phyloP scores from a whole-genome alignment of 2,797 vertebrate species.

The Dermochelys coriacea region DNA sequence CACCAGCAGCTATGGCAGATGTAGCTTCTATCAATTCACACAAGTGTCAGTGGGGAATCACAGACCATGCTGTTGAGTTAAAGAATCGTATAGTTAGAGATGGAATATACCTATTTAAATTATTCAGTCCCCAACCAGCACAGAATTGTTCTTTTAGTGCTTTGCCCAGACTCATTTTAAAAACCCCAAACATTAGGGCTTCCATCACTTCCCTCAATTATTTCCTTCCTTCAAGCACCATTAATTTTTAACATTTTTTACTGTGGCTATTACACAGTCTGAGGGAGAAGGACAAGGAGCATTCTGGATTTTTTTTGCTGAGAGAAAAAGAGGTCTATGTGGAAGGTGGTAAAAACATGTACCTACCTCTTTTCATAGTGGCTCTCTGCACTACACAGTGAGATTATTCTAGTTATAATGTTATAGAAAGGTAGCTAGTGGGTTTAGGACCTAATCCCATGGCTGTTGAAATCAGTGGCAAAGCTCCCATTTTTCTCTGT shows the following conservation, averaged over 20 bases:
- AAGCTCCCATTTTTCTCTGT: neutral
- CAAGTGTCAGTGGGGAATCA: neutral
- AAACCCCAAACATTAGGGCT: neutral
- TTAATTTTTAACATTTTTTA: slow-evolving; percentile 15
- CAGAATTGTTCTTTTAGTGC: neutral
- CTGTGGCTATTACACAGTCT: neutral
- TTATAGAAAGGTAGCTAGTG: neutral
- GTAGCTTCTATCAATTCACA: neutral
- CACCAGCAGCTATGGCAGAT: neutral
- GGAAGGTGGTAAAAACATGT: neutral
- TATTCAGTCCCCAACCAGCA: neutral
- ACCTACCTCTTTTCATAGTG: neutral
- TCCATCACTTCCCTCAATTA: neutral
- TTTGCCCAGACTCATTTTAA: neutral
- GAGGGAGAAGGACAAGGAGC: neutral
- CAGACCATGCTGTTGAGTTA: neutral
- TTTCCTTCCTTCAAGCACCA: slow-evolving; percentile 1
- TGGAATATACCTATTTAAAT: neutral
- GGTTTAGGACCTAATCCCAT: neutral
- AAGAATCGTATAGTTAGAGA: neutral
- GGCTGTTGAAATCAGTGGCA: neutral
- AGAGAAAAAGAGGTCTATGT: rapidly evolving
- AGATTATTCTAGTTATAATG: neutral
- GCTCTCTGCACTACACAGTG: neutral
- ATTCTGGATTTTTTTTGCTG: neutral